A percentile compares a stretch with the other conserved stretches of the same genome.
phyloP scores from a whole-genome alignment of 2,888 invertebrate genomes.

The Bugulina stolonifera region DNA sequence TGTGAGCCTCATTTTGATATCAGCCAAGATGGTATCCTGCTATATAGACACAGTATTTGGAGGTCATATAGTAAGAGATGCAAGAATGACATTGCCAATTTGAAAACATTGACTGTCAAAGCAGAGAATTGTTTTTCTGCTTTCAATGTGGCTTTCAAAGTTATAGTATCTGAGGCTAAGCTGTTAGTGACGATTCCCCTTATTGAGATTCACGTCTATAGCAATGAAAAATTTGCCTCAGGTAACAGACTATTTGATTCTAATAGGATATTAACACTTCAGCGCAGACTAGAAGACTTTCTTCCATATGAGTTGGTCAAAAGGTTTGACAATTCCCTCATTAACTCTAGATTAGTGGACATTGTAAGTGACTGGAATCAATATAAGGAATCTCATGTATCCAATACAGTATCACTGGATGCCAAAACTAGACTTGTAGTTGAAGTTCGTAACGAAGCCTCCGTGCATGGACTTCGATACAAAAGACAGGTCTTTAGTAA shows the following conservation, averaged over 20 bases:
- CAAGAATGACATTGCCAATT: not conserved
- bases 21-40: not conserved
- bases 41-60: not conserved
- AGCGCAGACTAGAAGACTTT: not conserved
- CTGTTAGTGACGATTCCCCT: not conserved
- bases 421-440: not conserved
- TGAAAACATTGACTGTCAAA: not conserved
- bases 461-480: not conserved
- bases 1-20: not conserved
- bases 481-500: constrained; percentile 21
- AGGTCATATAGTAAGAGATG: not conserved
- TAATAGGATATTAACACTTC: not conserved
- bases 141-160: not conserved
- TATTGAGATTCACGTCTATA: not conserved
- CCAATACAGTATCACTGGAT: not conserved
- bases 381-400: not conserved
- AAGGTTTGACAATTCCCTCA: not conserved
- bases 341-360: not conserved
- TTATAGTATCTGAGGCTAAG: not conserved
- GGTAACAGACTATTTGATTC: too few relatives aligned
- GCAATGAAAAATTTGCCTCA: not conserved
- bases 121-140: not conserved
- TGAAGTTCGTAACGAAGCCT: not conserved
- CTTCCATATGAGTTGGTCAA: not conserved
- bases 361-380: not conserved